These are phyloP conservation scores for Antechinus stuartii DNA, from an alignment of 2,113 vertebrate genomes.

Conservation along the genomic window DNA sequence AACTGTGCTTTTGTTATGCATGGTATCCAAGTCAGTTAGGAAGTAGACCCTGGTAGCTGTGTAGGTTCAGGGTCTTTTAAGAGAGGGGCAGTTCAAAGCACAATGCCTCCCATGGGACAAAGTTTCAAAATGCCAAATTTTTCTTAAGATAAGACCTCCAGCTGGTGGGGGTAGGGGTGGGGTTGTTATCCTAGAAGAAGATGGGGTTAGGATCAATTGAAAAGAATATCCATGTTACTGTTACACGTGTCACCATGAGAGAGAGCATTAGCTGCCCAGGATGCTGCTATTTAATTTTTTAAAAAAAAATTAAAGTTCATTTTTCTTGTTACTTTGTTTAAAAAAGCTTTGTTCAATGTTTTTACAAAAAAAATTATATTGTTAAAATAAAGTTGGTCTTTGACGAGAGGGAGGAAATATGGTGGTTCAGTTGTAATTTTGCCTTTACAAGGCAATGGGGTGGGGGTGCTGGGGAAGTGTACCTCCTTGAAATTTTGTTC, in stretches of 20 bases:
- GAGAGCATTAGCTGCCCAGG: slow-evolving; percentile 88
- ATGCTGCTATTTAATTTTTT: slow-evolving; percentile 86
- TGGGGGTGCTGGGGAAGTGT: slow-evolving; percentile 74
- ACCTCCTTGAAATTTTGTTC: slow-evolving; percentile 87
- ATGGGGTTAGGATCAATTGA: slow-evolving; percentile 64
- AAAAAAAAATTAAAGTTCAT: neutral
- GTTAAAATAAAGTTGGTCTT: slow-evolving; percentile 83
- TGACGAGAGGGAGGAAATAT: slow-evolving; percentile 84
- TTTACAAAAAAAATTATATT: slow-evolving; percentile 86
- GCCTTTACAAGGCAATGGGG: slow-evolving; percentile 87
- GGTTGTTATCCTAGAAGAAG: slow-evolving; percentile 31
- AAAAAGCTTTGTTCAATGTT: slow-evolving; percentile 87
- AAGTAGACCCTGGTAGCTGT: slow-evolving; percentile 77
- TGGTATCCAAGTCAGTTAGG: slow-evolving; percentile 82
- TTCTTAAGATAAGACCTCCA: slow-evolving; percentile 61
- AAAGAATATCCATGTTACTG: slow-evolving; percentile 63
- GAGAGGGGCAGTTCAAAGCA: slow-evolving; percentile 84
- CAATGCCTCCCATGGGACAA: slow-evolving; percentile 86
- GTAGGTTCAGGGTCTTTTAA: slow-evolving; percentile 81
- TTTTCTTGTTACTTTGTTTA: slow-evolving; percentile 82
- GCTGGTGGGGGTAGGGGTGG: neutral
- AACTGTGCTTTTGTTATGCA: slow-evolving; percentile 87
- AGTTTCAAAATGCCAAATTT: slow-evolving; percentile 82
- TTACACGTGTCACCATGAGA: slow-evolving; percentile 85
- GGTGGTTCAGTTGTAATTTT: slow-evolving; percentile 83